Base-by-base conservation (phyloP, 2,888 invertebrate species). In the Leptothorax acervorum region DNA sequence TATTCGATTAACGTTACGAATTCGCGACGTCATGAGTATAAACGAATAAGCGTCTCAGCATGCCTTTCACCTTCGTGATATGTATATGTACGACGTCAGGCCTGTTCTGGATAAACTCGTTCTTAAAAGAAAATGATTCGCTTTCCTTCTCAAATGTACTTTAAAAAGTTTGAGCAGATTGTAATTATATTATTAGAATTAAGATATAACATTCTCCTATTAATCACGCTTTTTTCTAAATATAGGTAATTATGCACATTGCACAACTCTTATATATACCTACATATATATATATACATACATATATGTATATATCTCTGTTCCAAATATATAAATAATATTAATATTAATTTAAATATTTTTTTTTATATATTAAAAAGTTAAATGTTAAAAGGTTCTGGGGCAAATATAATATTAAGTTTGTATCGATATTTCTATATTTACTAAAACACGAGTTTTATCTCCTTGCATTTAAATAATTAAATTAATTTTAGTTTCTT, bases 61-160 rank as follows among this genome's bases (percentile, higher is more conserved):
- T 84, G 87, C 90, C 90, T 90, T 90, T 90, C 90, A 90, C 90
- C 90, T 90, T 90, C 90, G 83, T 75, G 88, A 90, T 90, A 90
- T 88, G 87, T 86, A 84, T 82, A 89, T 82, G 53, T 83, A 82
- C 75, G 66, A 63, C 55, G 83, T 78, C 83, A 86, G 66, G 90
- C 89, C 88, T 78, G 89, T 91, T 88, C 87, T 86, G 88, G 84
- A 83, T 85, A 87, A 90, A 90, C 88, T 83, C 79, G 89, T 88
- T 91, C 83, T 63, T 84, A 60, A 57, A 62, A n/a, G 79, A 68
- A 55, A 57, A 53, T 60, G 45, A 76, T 86, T 90, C 89, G 85
- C 90, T 90, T 90, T 90, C 88, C 85, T 81, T 84, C 65, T 75
- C 62, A 60, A 85, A 78, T 83, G 31, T 62, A n/a, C 62, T 68